phyloP scores from a whole-genome alignment of 1,140 invertebrate species.

The Asbolus verrucosus region DNA sequence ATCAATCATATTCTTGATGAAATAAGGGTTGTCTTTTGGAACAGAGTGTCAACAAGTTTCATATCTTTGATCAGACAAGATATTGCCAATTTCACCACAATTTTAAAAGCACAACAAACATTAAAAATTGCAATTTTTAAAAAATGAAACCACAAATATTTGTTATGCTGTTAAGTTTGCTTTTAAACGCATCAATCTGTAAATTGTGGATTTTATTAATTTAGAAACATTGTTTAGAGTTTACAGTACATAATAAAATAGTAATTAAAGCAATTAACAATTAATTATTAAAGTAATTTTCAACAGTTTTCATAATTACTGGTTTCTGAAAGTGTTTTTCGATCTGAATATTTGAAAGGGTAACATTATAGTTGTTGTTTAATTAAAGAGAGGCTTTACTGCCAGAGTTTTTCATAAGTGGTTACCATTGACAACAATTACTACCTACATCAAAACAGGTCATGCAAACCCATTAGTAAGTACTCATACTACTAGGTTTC shows the following conservation, averaged over 20 bases:
- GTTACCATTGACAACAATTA: conserved; percentile 25
- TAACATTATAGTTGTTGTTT: no score
- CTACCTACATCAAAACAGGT: conserved; percentile 20
- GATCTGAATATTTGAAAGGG: no score
- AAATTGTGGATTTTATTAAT: no score
- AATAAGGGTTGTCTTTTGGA: background rate
- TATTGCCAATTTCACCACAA: background rate
- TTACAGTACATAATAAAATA: background rate
- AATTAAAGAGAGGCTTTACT: background rate
- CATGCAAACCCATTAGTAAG: conserved; percentile 17
- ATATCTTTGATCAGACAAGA: conserved; percentile 5
- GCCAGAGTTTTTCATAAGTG: background rate
- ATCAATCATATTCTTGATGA: no score
- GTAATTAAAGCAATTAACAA: conserved; percentile 14
- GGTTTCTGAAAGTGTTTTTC: no score
- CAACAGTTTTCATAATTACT: no score
- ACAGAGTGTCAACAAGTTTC: conserved; percentile 2
- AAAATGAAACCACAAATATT: no score
- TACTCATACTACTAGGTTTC: background rate
- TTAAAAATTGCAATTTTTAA: background rate
- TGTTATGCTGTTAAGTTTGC: no score
- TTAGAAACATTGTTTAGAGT: no score
- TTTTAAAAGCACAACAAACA: conserved; percentile 12
- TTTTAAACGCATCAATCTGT: no score
- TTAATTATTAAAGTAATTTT: no score